phyloP scores from a whole-genome alignment of 1,140 invertebrate genomes.

The Probaryconus sp. region DNA sequence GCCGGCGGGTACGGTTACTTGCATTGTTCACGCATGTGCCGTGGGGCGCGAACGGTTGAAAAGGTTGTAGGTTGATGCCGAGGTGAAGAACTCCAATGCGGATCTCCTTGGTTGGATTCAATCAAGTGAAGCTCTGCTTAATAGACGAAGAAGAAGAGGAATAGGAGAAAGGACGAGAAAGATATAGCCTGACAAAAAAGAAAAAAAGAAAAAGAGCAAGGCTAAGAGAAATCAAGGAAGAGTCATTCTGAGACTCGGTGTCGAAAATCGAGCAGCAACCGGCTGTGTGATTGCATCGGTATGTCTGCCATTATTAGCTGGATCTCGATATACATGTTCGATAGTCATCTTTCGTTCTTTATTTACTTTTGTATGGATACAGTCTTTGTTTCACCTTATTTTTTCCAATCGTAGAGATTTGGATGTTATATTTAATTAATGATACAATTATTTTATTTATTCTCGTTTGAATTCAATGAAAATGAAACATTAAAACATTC shows the following conservation, averaged over 20 bases:
- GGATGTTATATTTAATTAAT: no score
- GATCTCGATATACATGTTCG: constrained; percentile 23
- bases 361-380: constrained; percentile 11
- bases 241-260: not conserved
- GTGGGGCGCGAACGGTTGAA: no score
- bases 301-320: constrained; percentile 1
- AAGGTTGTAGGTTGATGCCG: no score
- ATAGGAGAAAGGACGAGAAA: constrained; percentile 17
- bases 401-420: no score
- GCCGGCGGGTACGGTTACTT: constrained; percentile 36
- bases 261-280: constrained; percentile 1
- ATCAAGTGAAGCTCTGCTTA: constrained; percentile 2
- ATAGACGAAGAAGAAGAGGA: constrained; percentile 1
- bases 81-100: constrained; percentile 20
- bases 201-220: no score
- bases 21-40: constrained; percentile 45
- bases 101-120: no score
- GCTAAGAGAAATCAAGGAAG: constrained; percentile 10
- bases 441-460: no score
- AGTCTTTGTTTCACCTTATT: not conserved
- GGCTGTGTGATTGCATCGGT: constrained; percentile 15
- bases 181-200: constrained; percentile 1
- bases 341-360: constrained; percentile 6
- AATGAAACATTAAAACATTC: no score
- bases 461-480: no score